A percentile compares a stretch with the other conserved stretches of the same genome.
These are phyloP conservation scores for Aradophagus sp. DNA, from an alignment of 1,140 invertebrate genomes.

Conservation along the genomic window DNA sequence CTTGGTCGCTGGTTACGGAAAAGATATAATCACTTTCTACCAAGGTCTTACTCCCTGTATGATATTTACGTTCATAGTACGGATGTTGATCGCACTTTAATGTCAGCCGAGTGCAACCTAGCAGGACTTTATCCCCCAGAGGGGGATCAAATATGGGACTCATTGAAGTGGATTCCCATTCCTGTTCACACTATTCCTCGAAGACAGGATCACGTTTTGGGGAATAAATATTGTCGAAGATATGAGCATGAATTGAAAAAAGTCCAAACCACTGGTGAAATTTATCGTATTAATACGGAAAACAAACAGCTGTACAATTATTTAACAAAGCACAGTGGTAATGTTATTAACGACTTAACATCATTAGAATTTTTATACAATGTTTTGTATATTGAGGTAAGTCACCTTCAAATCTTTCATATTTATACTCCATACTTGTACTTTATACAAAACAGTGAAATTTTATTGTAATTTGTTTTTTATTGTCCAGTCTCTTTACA, in stretches of 20 bases:
- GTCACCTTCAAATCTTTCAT: constrained; percentile 2
- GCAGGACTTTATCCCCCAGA: constrained; percentile 86
- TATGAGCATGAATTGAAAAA: constrained; percentile 78
- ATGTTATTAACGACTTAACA: constrained; percentile 74
- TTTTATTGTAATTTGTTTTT: constrained; percentile 1
- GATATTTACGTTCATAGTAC: constrained; percentile 86
- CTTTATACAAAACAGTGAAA: too few species aligned
- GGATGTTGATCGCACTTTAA: constrained; percentile 90
- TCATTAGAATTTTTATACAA: constrained; percentile 80
- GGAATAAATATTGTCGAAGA: constrained; percentile 80
- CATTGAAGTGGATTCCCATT: constrained; percentile 90
- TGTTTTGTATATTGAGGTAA: constrained; percentile 81
- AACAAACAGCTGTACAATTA: constrained; percentile 81
- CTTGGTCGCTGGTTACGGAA: constrained; percentile 86
- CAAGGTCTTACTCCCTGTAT: constrained; percentile 73
- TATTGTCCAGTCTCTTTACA: constrained; percentile 76
- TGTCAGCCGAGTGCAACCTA: constrained; percentile 89
- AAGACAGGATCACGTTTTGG: constrained; percentile 79
- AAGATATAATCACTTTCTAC: constrained; percentile 79
- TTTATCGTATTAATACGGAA: constrained; percentile 77
- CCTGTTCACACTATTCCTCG: constrained; percentile 87
- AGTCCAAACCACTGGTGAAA: constrained; percentile 77
- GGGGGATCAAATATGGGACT: constrained; percentile 80
- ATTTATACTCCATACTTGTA: not conserved
- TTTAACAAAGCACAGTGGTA: constrained; percentile 78